phyloP scores from a whole-genome alignment of 1,140 invertebrate genomes.

The Pristionchus pacificus region DNA sequence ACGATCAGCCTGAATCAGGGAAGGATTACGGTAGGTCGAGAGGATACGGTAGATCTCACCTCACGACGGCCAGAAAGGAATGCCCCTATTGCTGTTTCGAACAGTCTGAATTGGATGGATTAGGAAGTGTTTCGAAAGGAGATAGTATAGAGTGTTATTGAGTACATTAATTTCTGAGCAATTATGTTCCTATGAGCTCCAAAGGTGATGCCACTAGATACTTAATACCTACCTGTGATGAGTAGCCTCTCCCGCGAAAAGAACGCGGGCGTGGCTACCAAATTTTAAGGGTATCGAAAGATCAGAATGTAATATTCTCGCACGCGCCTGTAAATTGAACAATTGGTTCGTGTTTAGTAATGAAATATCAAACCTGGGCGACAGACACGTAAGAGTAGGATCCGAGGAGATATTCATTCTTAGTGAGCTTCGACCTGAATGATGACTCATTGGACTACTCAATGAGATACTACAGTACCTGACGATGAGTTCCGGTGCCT shows the following conservation, averaged over 20 bases:
- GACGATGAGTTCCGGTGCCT: background rate
- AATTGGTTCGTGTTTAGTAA: background rate
- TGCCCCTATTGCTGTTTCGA: slow-evolving; percentile 32
- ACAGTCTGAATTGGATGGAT: slow-evolving; percentile 21
- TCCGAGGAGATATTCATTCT: slow-evolving; percentile 37
- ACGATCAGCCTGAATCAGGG: no score
- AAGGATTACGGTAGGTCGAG: no score
- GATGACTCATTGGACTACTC: background rate
- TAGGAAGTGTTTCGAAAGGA: background rate
- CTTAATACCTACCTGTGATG: slow-evolving; percentile 23
- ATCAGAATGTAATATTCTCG: slow-evolving; percentile 21
- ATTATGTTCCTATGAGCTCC: no score
- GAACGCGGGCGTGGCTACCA: slow-evolving; percentile 18
- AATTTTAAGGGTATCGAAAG: slow-evolving; percentile 29
- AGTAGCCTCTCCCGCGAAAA: slow-evolving; percentile 32
- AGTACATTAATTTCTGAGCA: no score
- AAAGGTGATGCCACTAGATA: background rate
- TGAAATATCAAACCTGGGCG: background rate
- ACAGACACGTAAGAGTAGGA: slow-evolving; percentile 32
- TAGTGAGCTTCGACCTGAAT: slow-evolving; percentile 31
- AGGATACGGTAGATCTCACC: no score
- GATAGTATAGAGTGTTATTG: no score
- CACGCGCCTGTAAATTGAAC: slow-evolving; percentile 15
- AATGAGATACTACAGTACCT: background rate
- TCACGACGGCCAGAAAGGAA: slow-evolving; percentile 27